Base-by-base conservation (phyloP, 2,797 vertebrate species). In the Onychomys arenicola region DNA sequence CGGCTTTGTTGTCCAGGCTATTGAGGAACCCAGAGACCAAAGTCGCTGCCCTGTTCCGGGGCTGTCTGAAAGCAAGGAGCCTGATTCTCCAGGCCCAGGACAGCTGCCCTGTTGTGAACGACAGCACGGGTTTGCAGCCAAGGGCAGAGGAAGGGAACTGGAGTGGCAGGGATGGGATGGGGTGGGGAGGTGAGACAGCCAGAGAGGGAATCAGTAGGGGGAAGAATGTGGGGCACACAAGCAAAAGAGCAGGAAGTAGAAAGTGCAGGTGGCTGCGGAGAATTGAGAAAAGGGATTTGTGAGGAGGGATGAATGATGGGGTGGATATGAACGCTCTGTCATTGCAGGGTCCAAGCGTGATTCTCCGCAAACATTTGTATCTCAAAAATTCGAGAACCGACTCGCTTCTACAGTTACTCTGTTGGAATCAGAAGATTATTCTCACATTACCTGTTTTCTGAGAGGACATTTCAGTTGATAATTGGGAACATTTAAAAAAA, bases 21-120 rank as follows among this genome's bases (percentile, higher is more conserved):
- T 98, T 99, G 98, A 98, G 98, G 99, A 98, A 98, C 99, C 63
- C 98, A 97, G 98, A 98, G 99, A 99, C 99, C 99, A 98, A 98
- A 98, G 98, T 96, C 95, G 57, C 95, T 98, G 98, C 98, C 98
- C 98, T 98, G 97, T 96, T 98, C 97, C 81, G 78, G 97, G 97
- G 77, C 93, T 80, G 83, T 93, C 94, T 97, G 96, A 98, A 93
- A 96, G 95, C 98, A 98, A 98, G 98, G 97, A 98, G 93, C 78
- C 97, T 78, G 92, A 90, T 69, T 94, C 97, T 94, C 91, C 89
- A 43, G 52, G 97, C 94, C 98, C 97, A 43, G 4, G 71, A 91
- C 96, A 96, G 96, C 95, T 96, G 97, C 94, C 88, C 65, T n/a
- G n/a, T 52, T 73, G 90, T 89, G 95, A 89, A 57, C 43, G 16